Percentiles rank a stretch among this genome's conserved stretches.
Evolutionary conservation across 2,797 vertebrate species (phyloP).

Genomic region (Tiaroga cobitis): DNA sequence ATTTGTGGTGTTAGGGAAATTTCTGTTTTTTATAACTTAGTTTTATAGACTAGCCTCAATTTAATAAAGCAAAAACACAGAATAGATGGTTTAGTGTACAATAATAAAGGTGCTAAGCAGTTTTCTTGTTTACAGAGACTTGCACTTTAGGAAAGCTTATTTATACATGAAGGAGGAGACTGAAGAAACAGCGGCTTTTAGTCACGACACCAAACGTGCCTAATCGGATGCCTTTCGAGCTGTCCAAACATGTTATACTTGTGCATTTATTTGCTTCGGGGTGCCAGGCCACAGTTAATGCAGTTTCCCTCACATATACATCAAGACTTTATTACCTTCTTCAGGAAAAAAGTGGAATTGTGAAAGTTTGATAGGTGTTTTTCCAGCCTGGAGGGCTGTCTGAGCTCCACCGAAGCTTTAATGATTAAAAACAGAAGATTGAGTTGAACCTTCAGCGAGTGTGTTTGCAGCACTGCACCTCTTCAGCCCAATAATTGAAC

Average conservation of each 20-base stretch:
- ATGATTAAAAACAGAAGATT: constrained; percentile 50
- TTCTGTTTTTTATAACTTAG: constrained; percentile 12
- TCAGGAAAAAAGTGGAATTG: constrained; percentile 43
- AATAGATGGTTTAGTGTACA: background rate
- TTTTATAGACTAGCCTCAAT: constrained; percentile 39
- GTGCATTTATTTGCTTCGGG: constrained; percentile 34
- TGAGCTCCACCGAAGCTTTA: constrained; percentile 36
- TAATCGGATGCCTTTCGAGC: constrained; percentile 28
- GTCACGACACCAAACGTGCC: background rate
- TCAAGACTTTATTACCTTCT: constrained; percentile 44
- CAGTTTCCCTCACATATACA: constrained; percentile 40
- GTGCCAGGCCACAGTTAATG: constrained; percentile 27
- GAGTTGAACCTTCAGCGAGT: constrained; percentile 37
- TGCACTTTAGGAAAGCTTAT: constrained; percentile 1
- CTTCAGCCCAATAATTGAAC: constrained; percentile 40
- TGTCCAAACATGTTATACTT: constrained; percentile 34
- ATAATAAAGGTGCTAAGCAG: constrained; percentile 18
- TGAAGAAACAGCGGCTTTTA: background rate
- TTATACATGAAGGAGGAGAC: constrained; percentile 17
- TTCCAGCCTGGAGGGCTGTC: constrained; percentile 39
- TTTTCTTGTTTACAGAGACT: constrained; percentile 8
- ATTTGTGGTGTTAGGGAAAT: constrained; percentile 12
- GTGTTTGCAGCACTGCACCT: constrained; percentile 43
- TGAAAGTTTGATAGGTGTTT: constrained; percentile 49
- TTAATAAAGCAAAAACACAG: constrained; percentile 35